A percentile compares a stretch with the other conserved stretches of the same genome.
Evolutionary conservation across 2,888 invertebrate species (phyloP).

Genomic region (Cantharis rufa): DNA sequence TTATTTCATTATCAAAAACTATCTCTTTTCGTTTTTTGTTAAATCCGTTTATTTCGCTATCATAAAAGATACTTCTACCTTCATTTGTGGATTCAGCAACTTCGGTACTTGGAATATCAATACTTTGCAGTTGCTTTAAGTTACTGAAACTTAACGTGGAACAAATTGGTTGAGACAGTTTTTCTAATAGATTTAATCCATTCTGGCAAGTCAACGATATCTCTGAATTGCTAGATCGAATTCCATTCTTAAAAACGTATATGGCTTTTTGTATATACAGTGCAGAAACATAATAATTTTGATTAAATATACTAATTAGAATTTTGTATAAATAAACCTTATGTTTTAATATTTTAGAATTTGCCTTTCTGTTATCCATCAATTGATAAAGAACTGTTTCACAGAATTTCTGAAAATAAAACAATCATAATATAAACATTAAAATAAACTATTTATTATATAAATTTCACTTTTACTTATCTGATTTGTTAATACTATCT

Average conservation of each 20-base stretch:
- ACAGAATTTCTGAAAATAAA: constrained; percentile 16
- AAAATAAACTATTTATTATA: background rate
- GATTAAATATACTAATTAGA: constrained; percentile 14
- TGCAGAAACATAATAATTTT: constrained; percentile 1
- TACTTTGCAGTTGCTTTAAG: background rate
- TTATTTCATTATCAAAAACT: background rate
- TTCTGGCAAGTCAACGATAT: constrained; percentile 17
- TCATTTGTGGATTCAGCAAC: background rate
- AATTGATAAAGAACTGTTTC: constrained; percentile 20
- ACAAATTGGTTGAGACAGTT: constrained; percentile 18
- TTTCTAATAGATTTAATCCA: constrained; percentile 17
- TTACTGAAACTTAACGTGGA: constrained; percentile 10
- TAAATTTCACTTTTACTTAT: background rate
- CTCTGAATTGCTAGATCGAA: constrained; percentile 6
- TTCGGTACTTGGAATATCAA: background rate
- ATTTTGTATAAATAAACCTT: constrained; percentile 24
- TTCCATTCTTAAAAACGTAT: constrained; percentile 23
- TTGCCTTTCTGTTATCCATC: constrained; percentile 17
- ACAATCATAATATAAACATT: background rate
- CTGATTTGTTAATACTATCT: background rate
- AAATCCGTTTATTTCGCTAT: background rate
- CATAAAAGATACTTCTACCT: background rate
- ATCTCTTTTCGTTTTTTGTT: background rate
- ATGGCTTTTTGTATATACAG: constrained; percentile 24
- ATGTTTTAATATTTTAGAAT: constrained; percentile 16